Conservation (phyloP, 2,797 vertebrate species). For the Manis javanica region DNA sequence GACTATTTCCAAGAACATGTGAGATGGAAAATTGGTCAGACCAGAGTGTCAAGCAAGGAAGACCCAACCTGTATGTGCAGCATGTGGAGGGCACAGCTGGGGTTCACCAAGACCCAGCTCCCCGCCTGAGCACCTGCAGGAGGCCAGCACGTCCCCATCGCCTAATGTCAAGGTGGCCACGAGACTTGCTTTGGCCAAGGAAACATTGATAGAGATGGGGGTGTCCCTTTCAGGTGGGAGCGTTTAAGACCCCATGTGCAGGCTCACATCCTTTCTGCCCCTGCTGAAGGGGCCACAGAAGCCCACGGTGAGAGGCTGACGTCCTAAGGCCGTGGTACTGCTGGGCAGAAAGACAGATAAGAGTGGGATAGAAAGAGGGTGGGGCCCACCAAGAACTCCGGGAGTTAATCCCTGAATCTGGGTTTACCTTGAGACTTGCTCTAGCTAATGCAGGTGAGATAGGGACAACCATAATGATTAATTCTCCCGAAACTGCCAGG, state of each 20-base stretch:
- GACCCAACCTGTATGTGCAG: background rate
- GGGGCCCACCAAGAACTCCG: no score
- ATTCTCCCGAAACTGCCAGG: no score
- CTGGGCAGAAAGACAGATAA: no score
- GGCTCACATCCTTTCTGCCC: no score
- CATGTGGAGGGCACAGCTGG: fast-evolving
- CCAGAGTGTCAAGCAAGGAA: background rate
- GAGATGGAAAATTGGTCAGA: background rate
- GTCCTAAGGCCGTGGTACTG: fast-evolving
- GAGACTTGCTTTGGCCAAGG: background rate
- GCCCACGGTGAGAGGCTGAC: fast-evolving
- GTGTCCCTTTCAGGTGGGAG: background rate
- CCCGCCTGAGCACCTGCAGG: background rate
- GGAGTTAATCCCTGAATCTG: no score
- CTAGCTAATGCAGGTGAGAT: no score
- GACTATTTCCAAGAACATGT: background rate
- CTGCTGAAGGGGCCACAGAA: background rate
- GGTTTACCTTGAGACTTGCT: no score
- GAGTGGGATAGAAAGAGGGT: no score
- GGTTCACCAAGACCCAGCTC: no score
- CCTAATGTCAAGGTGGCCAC: background rate
- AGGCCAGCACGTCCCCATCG: fast-evolving
- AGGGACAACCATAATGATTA: no score
- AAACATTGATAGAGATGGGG: fast-evolving
- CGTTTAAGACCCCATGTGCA: background rate